Base-by-base conservation (phyloP, 2,797 vertebrate species). In the Acipenser oxyrinchus region DNA sequence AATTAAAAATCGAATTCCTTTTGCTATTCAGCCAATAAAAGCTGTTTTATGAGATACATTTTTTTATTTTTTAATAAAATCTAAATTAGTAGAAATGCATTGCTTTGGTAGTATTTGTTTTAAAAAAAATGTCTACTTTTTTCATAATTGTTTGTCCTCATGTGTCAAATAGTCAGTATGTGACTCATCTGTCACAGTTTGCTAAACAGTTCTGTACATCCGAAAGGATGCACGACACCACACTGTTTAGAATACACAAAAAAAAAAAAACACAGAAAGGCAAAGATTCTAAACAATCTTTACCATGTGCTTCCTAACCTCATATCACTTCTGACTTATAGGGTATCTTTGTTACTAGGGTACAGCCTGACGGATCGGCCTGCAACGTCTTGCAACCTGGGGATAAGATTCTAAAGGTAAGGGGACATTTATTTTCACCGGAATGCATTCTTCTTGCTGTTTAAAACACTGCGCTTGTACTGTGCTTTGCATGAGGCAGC, bases 281-380 rank as follows among this genome's bases (percentile, higher is more conserved):
- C 88, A 89, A 88, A 90, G 88, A 88, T 90, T 90, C 87, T 92
- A 91, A 89, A 88, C 84, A 87, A 89, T 88, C 84, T 82, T 89
- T 83, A 88, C 87, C 85, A 82, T 90, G 88, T 91, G 91, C 88
- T 88, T 94, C 93, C 96, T 99, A 98, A 98, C 94, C 79, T 91
- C 94, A 84, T 97, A 93, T 97, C 95, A 95, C 87, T 98, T 99
- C 95, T 99, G 95, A 98, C 95, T 94, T 97, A 96, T 98, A 99
- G 97, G 97, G 97, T 95, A 99, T 99, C 95, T 99, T 99, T 97
- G 96, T 99, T 94, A 99, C 97, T 98, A 98, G 97, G 96, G 97
- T 99, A 95, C 97, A 99, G 92, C 95, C 94, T 96, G 96, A 99
- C 67, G 97, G 97, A 78, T 94, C 97, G 51, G 95, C 97, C 57